Conservation (phyloP, 2,113 vertebrate species). For the Cyanoramphus novaezelandiae region DNA sequence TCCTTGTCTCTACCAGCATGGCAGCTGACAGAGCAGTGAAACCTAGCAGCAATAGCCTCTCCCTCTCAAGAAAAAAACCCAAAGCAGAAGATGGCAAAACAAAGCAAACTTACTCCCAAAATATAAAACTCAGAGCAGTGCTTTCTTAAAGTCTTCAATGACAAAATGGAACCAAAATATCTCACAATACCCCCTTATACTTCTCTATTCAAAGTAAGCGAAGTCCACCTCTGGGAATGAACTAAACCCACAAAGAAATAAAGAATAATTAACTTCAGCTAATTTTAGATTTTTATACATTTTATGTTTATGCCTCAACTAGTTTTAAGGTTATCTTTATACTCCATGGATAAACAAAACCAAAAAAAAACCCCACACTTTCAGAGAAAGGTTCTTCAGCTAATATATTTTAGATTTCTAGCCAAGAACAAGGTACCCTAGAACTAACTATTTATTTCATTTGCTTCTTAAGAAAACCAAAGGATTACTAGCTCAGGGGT, state of each 20-base stretch:
- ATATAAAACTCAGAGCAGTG: neutral
- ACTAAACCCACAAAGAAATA: neutral
- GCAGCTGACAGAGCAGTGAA: neutral
- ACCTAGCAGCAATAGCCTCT: neutral
- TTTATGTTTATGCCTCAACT: neutral
- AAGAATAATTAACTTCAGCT: neutral
- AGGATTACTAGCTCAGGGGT: neutral
- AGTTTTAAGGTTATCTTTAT: neutral
- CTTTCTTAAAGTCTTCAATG: neutral
- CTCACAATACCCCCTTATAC: fast-evolving
- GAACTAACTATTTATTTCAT: neutral
- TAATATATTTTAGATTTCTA: neutral
- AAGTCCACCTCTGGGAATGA: neutral
- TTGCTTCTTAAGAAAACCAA: neutral
- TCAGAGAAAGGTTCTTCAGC: neutral
- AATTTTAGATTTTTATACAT: neutral
- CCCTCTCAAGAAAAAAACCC: fast-evolving
- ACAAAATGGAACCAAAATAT: neutral
- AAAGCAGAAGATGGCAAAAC: neutral
- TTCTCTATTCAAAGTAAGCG: neutral
- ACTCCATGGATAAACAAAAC: neutral
- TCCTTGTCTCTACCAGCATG: neutral
- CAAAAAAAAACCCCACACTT: fast-evolving
- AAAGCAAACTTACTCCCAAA: neutral
- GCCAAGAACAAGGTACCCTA: neutral